Evolutionary conservation across 2,888 invertebrate genomes (phyloP), one percentile per base, ranked within the genome.

Genomic region (Aplocera efformata): DNA sequence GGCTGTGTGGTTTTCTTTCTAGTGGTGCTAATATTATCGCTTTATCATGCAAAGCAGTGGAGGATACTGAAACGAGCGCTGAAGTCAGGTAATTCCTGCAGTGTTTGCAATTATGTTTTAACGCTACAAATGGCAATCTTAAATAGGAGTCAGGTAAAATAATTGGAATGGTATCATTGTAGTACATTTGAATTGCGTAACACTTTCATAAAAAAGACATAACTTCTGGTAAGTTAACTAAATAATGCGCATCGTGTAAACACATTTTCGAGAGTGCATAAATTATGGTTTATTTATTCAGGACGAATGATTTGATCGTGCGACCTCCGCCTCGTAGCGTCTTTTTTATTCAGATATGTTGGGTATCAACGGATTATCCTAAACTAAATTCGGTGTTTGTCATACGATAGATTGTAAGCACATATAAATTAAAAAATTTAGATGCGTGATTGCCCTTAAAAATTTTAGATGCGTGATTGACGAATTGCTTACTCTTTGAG

Each of bases 1-100:
- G 93, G 94, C 50, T 95, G 94, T 86, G 89, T 94, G 43, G 88
- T 94, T 68, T 95, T 95, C 88, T 94, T 95, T 88, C 85, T 93
- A 60, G 93, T 93, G 53, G 94, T 94, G 69, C 91, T 94, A 57
- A 90, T 92, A 63, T 92, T 94, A 72, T 93, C 94, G 56, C 80
- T 94, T 60, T 91, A 94, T 64, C 94, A 94, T 71, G 93, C 94
- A 59, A 91, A 91, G 65, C 94, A 94, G 74, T 95, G 94, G 94
- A 91, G 91, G 72, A 90, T 92, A 67, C 90, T 95, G 70, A 94
- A 94, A 79, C 91, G 91, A 66, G 93, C 93, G 64, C 91, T 94
- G 59, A 93, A 93, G 72, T 92, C 93, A 82, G 94, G 94, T 94
- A 75, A 90, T 7, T 22, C 2, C 2, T 20, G 13, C 13, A 3